Evolutionary conservation across 2,888 invertebrate species (phyloP), one percentile per base, ranked within the genome.

Genomic region (Ennomos erosarius): DNA sequence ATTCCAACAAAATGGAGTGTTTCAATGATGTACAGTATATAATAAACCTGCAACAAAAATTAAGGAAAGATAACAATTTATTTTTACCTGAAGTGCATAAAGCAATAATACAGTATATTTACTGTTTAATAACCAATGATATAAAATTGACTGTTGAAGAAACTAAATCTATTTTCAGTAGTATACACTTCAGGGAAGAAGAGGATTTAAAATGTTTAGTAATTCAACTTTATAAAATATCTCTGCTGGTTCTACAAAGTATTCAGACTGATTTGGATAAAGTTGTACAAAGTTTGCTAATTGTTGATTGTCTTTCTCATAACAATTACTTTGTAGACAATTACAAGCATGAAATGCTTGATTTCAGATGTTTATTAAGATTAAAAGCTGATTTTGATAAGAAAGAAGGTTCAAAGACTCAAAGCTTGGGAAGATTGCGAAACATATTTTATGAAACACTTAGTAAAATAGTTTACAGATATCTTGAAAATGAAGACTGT

Each of bases 391-490:
- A 16, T 50, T 60, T 64, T 48, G 55, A 51, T 11, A 70, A 69
- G n/a, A 59, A 75, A 43, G 50, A 78, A 61, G 72, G 76, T 56
- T 65, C 61, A 52, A 76, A 68, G 42, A 68, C 64, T 43, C 80
- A 83, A 68, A 84, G 82, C 67, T 73, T 73, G 67, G 88, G 91
- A 11, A 84, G 81, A 73, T 66, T 80, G 26, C 82, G 79, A 57
- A 90, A 87, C 71, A 55, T 76, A 10, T 84, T 86, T 60, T 85
- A 84, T 73, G 88, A 90, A 66, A 84, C 84, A 66, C 75, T 81
- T 26, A 81, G 86, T 78, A 82, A 87, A 71, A 64, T 87, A 49
- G 68, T 88, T 26, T 73, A 79, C 59, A 50, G 61, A 81, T 37
- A 63, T 84, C 16, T 64, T 70, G 33, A 13, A 35, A 13, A 16